Evolutionary conservation across 2,888 invertebrate species (phyloP).

Genomic region (Tetheella fluctuosa): DNA sequence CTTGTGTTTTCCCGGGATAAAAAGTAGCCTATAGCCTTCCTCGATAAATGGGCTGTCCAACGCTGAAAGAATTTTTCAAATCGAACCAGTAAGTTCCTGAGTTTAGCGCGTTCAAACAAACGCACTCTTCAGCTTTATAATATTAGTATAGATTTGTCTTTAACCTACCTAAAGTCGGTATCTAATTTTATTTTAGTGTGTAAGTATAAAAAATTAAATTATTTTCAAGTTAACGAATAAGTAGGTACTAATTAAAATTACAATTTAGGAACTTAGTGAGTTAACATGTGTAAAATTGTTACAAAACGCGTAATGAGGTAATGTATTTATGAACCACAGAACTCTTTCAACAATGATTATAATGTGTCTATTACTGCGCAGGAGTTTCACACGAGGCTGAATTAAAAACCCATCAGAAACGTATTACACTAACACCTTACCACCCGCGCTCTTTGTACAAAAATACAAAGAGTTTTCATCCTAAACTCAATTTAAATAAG

Average conservation of each 20-base stretch:
- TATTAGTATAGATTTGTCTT: too few relatives aligned
- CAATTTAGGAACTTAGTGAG: neutral
- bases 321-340: neutral
- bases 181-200: too few relatives aligned
- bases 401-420: constrained; percentile 82
- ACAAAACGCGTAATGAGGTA: neutral
- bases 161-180: too few relatives aligned
- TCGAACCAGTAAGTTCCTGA: too few relatives aligned
- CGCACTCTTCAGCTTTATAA: too few relatives aligned
- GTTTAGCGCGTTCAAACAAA: too few relatives aligned
- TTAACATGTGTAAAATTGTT: constrained; percentile 4
- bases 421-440: constrained; percentile 74
- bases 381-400: constrained; percentile 76
- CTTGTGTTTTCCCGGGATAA: too few relatives aligned
- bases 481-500: constrained; percentile 8
- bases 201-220: too few relatives aligned
- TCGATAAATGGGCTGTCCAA: too few relatives aligned
- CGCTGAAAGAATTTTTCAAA: too few relatives aligned
- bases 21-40: too few relatives aligned
- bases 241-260: neutral
- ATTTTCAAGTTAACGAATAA: too few relatives aligned
- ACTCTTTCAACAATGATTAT: constrained; percentile 40
- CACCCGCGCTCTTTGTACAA: constrained; percentile 46
- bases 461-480: constrained; percentile 11
- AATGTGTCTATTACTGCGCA: constrained; percentile 76